A percentile compares a stretch with the other conserved stretches of the same genome.
Evolutionary conservation across 2,888 invertebrate species (phyloP).

Genomic region (Rhabditophanes sp.): DNA sequence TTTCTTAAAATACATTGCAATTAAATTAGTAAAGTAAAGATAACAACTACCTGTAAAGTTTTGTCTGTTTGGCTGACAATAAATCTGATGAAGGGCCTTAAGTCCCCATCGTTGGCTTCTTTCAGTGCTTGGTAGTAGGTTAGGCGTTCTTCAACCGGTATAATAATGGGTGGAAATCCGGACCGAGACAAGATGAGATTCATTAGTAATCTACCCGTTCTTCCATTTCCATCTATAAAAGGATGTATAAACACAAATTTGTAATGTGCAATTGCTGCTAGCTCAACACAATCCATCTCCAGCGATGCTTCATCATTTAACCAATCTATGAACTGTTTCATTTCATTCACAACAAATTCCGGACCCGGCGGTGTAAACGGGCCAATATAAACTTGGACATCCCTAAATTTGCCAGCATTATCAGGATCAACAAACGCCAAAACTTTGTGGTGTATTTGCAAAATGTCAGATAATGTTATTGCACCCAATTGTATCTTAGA

Average conservation of each 20-base stretch:
- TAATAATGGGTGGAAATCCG: conserved; percentile 59
- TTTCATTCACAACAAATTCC: conserved; percentile 61
- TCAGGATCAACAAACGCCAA: conserved; percentile 83
- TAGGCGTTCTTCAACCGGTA: conserved; percentile 47
- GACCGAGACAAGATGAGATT: conserved; percentile 81
- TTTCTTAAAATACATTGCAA: too few relatives aligned
- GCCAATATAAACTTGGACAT: conserved; percentile 64
- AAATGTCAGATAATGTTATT: conserved; percentile 59
- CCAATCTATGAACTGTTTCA: conserved; percentile 80
- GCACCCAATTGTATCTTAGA: conserved; percentile 55
- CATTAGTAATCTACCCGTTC: conserved; percentile 84
- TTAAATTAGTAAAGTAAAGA: too few relatives aligned
- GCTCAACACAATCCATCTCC: conserved; percentile 74
- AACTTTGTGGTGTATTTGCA: conserved; percentile 78
- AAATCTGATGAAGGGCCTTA: conserved; percentile 83
- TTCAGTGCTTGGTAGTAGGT: conserved; percentile 66
- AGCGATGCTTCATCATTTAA: conserved; percentile 66
- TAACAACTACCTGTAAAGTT: conserved; percentile 31
- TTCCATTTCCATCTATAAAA: conserved; percentile 85
- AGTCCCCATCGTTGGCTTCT: conserved; percentile 79
- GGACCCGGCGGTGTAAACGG: conserved; percentile 83
- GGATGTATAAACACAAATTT: conserved; percentile 91
- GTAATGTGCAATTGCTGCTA: conserved; percentile 87
- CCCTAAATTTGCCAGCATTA: conserved; percentile 65
- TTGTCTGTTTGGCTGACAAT: conserved; percentile 54